These are phyloP conservation scores for Lates japonicus DNA, from an alignment of 2,797 vertebrate species.

Conservation along the genomic window DNA sequence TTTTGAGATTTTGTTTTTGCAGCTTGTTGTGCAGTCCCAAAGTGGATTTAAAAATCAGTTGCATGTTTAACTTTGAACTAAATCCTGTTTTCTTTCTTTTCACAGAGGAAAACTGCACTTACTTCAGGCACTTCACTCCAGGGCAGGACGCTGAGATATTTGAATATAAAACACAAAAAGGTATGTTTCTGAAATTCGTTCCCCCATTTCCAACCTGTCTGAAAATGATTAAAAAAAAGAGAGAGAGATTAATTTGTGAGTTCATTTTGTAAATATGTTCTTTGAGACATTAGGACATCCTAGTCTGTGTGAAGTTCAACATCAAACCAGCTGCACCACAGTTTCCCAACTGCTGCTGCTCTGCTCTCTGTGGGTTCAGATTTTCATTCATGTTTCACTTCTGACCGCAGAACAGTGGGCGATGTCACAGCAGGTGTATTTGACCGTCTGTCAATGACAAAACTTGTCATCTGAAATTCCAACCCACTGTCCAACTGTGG, in stretches of 20 bases:
- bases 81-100: conserved; percentile 41
- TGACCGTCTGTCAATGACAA: conserved; percentile 1
- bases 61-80: conserved; percentile 12
- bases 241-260: background rate
- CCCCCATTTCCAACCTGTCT: background rate
- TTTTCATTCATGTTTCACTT: conserved; percentile 33
- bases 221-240: conserved; percentile 1
- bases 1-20: background rate
- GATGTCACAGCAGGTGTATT: conserved; percentile 20
- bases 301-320: conserved; percentile 30
- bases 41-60: background rate
- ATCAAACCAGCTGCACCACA: conserved; percentile 22
- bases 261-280: conserved; percentile 17
- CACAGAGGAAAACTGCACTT: conserved; percentile 95
- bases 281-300: background rate
- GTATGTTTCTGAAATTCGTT: conserved; percentile 74
- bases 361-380: conserved; percentile 16
- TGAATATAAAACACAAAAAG: conserved; percentile 97
- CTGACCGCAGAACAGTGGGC: conserved; percentile 9
- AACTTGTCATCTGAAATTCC: background rate
- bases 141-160: conserved; percentile 94
- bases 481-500: background rate
- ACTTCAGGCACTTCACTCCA: conserved; percentile 97
- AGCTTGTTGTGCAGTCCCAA: background rate
- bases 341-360: conserved; percentile 12